A percentile compares a stretch with the other conserved stretches of the same genome.
These are phyloP conservation scores for Alsophila aescularia DNA, from an alignment of 2,888 invertebrate genomes.

Conservation along the genomic window DNA sequence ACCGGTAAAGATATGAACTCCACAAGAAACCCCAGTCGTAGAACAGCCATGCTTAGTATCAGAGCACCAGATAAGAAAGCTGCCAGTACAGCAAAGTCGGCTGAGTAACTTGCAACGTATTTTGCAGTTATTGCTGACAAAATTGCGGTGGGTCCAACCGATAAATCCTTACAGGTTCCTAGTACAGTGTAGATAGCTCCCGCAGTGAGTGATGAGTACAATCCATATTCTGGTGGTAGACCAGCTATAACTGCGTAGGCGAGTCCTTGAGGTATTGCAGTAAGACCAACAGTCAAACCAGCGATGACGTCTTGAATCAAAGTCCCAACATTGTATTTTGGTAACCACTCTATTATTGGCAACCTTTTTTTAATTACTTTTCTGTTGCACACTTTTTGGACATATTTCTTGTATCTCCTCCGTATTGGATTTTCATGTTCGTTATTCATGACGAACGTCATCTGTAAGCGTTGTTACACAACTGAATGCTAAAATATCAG, in stretches of 20 bases:
- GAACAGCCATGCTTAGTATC: conserved; percentile 87
- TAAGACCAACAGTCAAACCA: conserved; percentile 92
- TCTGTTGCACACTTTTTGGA: conserved; percentile 63
- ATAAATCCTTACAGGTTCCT: conserved; percentile 91
- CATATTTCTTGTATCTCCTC: conserved; percentile 51
- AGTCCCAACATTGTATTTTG: conserved; percentile 86
- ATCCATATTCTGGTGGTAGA: conserved; percentile 89
- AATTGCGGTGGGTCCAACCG: conserved; percentile 94
- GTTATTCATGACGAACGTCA: conserved; percentile 5
- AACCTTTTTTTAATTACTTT: conserved; percentile 79
- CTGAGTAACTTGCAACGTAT: conserved; percentile 85
- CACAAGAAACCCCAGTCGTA: conserved; percentile 91
- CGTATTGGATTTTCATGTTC: conserved; percentile 5
- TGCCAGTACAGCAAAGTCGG: conserved; percentile 88
- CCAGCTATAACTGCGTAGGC: conserved; percentile 92
- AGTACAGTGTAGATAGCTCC: conserved; percentile 95
- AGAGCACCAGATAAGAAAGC: conserved; percentile 90
- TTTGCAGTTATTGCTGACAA: conserved; percentile 92
- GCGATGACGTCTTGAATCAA: conserved; percentile 92
- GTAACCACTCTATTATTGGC: conserved; percentile 90
- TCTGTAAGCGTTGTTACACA: conserved; percentile 7
- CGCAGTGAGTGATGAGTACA: conserved; percentile 95
- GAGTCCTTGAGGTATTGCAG: conserved; percentile 92
- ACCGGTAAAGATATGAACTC: conserved; percentile 94
- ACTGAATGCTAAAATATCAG: conserved; percentile 6